phyloP scores from a whole-genome alignment of 2,888 invertebrate species.

The Epinotia nisella region DNA sequence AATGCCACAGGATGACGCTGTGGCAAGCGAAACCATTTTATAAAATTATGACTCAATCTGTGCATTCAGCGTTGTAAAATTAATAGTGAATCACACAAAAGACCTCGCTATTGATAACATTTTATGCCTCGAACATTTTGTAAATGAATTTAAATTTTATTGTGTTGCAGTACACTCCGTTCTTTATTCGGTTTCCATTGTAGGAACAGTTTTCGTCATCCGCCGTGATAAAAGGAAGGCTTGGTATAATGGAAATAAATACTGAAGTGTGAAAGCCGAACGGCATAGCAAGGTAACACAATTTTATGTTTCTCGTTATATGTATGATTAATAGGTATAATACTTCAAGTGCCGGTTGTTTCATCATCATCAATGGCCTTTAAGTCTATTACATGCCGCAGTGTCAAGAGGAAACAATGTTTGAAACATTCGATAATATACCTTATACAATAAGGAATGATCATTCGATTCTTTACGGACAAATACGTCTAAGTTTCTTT shows the following conservation, averaged over 20 bases:
- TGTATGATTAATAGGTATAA: too few relatives aligned
- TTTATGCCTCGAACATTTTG: conserved; percentile 14
- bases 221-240: conserved; percentile 19
- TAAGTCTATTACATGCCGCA: too few relatives aligned
- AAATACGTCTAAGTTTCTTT: too few relatives aligned
- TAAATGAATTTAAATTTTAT: conserved; percentile 25
- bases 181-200: conserved; percentile 23
- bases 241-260: conserved; percentile 33
- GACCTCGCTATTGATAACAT: conserved; percentile 6
- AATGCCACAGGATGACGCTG: background rate
- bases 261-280: background rate
- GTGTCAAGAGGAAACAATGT: too few relatives aligned
- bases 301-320: too few relatives aligned
- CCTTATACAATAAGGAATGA: too few relatives aligned
- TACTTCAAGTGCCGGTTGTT: too few relatives aligned
- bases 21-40: background rate
- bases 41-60: conserved; percentile 7
- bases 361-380: too few relatives aligned
- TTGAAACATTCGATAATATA: too few relatives aligned
- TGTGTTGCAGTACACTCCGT: conserved; percentile 5
- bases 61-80: conserved; percentile 5
- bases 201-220: conserved; percentile 27
- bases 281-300: background rate
- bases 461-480: too few relatives aligned
- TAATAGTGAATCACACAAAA: conserved; percentile 7